These are phyloP conservation scores for Drosophila bifasciata DNA, from an alignment of 1,140 invertebrate species.

Conservation along the genomic window DNA sequence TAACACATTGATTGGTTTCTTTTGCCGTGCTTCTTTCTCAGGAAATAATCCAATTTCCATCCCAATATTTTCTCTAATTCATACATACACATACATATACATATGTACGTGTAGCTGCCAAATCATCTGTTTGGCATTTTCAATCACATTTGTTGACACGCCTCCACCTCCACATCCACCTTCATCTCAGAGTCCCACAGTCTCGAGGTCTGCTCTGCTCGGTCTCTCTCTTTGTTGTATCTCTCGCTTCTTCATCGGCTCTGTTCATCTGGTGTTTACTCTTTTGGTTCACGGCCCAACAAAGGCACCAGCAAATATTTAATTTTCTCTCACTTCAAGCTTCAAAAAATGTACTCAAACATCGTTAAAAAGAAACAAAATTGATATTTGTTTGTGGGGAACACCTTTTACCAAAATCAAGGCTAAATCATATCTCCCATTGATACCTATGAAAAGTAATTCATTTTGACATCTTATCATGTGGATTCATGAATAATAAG, in stretches of 20 bases:
- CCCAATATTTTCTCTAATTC: not conserved
- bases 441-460: conserved; percentile 19
- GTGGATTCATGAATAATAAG: conserved; percentile 24
- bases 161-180: conserved; percentile 35
- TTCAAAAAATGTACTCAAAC: not conserved
- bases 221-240: conserved; percentile 5
- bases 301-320: conserved; percentile 57
- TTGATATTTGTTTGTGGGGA: too few species aligned
- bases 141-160: conserved; percentile 42
- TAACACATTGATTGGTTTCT: conserved; percentile 7
- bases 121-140: conserved; percentile 65
- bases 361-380: not conserved
- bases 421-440: not conserved
- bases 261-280: conserved; percentile 10
- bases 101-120: too few species aligned
- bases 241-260: conserved; percentile 18
- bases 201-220: conserved; percentile 26
- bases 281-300: conserved; percentile 40
- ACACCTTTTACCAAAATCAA: conserved; percentile 12
- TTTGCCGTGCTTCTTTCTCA: not conserved
- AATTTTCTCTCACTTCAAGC: conserved; percentile 36
- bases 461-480: conserved; percentile 24
- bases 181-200: conserved; percentile 17
- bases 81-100: too few species aligned
- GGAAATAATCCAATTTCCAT: not conserved